Percentiles rank a stretch among this genome's conserved stretches.
These are phyloP conservation scores for Sitobion miscanthi DNA, from an alignment of 1,140 invertebrate genomes.

Conservation along the genomic window DNA sequence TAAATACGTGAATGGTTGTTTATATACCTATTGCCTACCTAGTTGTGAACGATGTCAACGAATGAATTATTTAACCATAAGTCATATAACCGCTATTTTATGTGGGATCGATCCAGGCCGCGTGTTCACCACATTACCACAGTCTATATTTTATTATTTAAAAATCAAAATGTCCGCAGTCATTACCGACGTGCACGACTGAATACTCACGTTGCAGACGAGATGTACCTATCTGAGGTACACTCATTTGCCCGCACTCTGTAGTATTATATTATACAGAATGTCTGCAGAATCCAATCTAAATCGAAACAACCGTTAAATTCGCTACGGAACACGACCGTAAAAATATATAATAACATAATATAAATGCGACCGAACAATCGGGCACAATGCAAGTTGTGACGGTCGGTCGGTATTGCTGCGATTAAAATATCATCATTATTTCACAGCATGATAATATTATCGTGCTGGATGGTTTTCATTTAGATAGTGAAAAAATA, in stretches of 20 bases:
- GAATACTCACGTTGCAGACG: not conserved
- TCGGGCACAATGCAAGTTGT: not conserved
- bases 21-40: too few relatives aligned
- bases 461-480: not conserved
- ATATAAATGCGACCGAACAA: not conserved
- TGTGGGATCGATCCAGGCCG: not conserved
- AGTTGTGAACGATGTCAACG: not conserved
- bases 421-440: not conserved
- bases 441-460: not conserved
- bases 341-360: not conserved
- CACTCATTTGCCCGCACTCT: not conserved
- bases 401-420: not conserved
- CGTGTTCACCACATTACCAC: not conserved
- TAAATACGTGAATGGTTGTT: not conserved
- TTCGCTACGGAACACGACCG: not conserved
- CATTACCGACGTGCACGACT: conserved; percentile 6
- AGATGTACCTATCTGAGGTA: not conserved
- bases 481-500: not conserved
- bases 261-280: not conserved
- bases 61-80: not conserved
- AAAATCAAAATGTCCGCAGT: not conserved
- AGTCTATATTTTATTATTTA: not conserved
- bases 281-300: not conserved
- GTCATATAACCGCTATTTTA: not conserved
- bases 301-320: not conserved